Conservation (phyloP, 2,888 invertebrate species). For the Liposcelis brunnea region DNA sequence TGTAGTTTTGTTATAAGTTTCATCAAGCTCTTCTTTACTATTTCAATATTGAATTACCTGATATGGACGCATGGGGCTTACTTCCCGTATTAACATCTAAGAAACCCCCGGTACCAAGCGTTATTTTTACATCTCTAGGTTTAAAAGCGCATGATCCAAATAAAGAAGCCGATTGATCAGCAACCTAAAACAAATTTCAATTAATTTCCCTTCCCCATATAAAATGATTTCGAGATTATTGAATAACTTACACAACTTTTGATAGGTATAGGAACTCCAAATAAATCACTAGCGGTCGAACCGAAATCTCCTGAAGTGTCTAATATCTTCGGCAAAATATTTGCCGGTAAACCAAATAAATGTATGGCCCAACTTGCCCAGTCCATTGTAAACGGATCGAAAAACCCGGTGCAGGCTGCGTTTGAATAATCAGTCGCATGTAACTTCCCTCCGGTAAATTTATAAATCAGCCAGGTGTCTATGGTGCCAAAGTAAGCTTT, state of each 20-base stretch:
- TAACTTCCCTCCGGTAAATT: conserved; percentile 33
- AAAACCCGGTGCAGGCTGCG: conserved; percentile 82
- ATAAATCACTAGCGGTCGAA: conserved; percentile 39
- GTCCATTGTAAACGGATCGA: conserved; percentile 73
- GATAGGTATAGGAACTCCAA: conserved; percentile 65
- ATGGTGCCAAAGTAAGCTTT: conserved; percentile 70
- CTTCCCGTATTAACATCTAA: conserved; percentile 65
- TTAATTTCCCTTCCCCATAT: conserved; percentile 1
- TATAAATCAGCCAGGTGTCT: conserved; percentile 86
- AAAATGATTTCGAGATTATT: not conserved
- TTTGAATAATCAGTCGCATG: conserved; percentile 82
- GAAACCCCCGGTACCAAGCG: conserved; percentile 85
- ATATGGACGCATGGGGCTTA: conserved; percentile 58
- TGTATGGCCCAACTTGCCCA: conserved; percentile 63
- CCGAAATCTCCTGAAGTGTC: conserved; percentile 66
- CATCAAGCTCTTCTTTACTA: no score
- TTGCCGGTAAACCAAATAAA: conserved; percentile 53
- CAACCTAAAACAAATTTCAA: conserved; percentile 36
- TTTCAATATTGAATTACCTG: no score
- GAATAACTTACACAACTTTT: conserved; percentile 47
- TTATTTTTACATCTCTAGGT: conserved; percentile 65
- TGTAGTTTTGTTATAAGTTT: no score
- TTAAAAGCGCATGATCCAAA: conserved; percentile 73
- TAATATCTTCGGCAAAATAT: conserved; percentile 63
- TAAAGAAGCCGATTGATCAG: conserved; percentile 78